A percentile compares a stretch with the other conserved stretches of the same genome.
Conservation (phyloP, 2,113 vertebrate species). For the Chionis minor region DNA sequence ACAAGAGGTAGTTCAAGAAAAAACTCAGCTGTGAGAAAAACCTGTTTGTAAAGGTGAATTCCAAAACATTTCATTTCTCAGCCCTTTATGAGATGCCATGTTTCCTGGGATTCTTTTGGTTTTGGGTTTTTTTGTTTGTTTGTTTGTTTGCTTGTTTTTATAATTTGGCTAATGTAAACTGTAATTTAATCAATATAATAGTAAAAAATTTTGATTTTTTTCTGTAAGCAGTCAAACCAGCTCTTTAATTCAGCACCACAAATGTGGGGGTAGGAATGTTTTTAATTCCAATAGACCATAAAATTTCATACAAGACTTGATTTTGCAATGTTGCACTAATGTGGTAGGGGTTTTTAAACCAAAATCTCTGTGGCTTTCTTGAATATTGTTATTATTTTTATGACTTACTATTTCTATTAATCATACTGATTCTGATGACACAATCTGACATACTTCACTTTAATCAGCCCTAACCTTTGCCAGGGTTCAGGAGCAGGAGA, state of each 20-base stretch:
- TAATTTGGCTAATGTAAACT: background rate
- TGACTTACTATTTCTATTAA: background rate
- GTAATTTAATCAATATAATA: background rate
- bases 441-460: background rate
- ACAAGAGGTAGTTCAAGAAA: background rate
- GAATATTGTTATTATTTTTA: background rate
- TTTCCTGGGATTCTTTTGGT: background rate
- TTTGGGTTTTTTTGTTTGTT: background rate
- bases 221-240: background rate
- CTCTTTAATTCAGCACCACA: background rate
- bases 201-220: background rate
- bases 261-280: background rate
- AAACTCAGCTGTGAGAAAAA: background rate
- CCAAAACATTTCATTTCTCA: background rate
- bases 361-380: background rate
- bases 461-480: background rate
- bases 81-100: background rate
- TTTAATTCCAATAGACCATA: background rate
- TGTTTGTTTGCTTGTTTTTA: too few relatives aligned
- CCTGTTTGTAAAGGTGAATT: background rate
- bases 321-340: background rate
- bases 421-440: background rate
- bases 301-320: background rate
- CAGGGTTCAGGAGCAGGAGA: background rate
- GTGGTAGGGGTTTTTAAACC: background rate